Evolutionary conservation across 1,140 invertebrate genomes (phyloP).

Genomic region (Myzus persicae): DNA sequence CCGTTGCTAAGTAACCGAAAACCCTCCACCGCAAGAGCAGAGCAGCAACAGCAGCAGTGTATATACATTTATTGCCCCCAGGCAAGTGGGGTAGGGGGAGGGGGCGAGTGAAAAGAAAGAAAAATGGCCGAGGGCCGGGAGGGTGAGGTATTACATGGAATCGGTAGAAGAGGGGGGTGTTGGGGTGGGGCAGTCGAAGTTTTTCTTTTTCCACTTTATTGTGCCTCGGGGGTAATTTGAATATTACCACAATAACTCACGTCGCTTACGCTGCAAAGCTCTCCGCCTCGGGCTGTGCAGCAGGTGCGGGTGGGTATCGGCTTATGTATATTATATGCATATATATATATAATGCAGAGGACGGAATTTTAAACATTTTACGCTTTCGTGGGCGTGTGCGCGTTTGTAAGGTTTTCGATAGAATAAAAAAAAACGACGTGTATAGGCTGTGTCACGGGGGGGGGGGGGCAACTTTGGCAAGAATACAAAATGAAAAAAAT

Average conservation of each 20-base stretch:
- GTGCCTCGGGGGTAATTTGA: conserved; percentile 48
- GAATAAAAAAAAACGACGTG: background rate
- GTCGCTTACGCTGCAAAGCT: background rate
- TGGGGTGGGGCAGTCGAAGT: background rate
- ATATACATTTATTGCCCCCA: background rate
- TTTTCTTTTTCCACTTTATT: conserved; percentile 49
- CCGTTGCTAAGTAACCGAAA: conserved; percentile 44
- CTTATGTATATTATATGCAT: background rate
- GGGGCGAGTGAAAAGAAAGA: conserved; percentile 44
- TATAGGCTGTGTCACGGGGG: background rate
- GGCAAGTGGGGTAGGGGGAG: too few species aligned
- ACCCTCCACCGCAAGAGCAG: background rate
- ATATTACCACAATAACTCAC: conserved; percentile 57
- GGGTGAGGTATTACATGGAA: background rate
- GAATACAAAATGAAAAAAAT: background rate
- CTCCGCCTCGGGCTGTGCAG: background rate
- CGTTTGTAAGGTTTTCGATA: background rate
- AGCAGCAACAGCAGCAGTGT: background rate
- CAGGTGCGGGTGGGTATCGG: background rate
- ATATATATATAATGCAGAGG: background rate
- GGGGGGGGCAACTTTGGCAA: background rate
- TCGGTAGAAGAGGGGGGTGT: background rate
- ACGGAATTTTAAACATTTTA: conserved; percentile 45
- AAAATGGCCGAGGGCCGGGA: conserved; percentile 36
- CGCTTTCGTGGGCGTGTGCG: conserved; percentile 7